A percentile compares a stretch with the other conserved stretches of the same genome.
phyloP scores from a whole-genome alignment of 2,113 vertebrate species.

The Equus quagga region DNA sequence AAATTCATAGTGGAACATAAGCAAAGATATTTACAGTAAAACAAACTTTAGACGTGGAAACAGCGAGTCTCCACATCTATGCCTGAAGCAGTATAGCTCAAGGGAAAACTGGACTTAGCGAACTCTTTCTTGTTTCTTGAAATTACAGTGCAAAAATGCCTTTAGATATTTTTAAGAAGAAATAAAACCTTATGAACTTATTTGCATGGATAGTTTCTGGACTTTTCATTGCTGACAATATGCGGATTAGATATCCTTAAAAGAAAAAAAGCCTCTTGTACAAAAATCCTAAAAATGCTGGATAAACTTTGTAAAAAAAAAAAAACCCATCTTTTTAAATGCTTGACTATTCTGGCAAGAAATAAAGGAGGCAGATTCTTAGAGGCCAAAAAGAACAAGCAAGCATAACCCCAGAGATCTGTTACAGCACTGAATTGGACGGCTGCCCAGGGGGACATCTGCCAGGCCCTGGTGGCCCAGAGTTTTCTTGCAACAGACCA shows the following conservation, averaged over 20 bases:
- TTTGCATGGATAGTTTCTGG: constrained; percentile 20
- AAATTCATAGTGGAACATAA: not conserved
- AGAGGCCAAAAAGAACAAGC: constrained; percentile 25
- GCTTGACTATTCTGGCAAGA: constrained; percentile 50
- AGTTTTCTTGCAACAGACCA: not conserved
- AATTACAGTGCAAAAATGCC: constrained; percentile 13
- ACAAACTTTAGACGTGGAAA: constrained; percentile 27
- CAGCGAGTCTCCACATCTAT: not conserved
- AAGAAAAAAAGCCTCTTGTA: not conserved
- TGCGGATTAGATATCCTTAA: not conserved
- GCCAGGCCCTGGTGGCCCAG: not conserved
- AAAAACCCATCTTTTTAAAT: constrained; percentile 56
- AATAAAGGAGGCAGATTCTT: constrained; percentile 43
- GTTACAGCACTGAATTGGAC: not conserved
- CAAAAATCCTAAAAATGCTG: constrained; percentile 56
- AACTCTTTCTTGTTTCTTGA: not conserved
- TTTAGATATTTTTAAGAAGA: constrained; percentile 46
- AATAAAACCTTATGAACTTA: constrained; percentile 34
- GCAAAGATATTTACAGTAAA: constrained; percentile 51
- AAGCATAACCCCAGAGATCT: constrained; percentile 44
- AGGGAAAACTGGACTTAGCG: constrained; percentile 2
- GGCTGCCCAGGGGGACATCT: not conserved
- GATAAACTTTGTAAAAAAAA: not conserved
- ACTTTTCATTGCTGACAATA: constrained; percentile 10
- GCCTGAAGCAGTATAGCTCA: constrained; percentile 6